Conservation (phyloP, 2,113 vertebrate genomes). For the Hippocampus mohnikei region DNA sequence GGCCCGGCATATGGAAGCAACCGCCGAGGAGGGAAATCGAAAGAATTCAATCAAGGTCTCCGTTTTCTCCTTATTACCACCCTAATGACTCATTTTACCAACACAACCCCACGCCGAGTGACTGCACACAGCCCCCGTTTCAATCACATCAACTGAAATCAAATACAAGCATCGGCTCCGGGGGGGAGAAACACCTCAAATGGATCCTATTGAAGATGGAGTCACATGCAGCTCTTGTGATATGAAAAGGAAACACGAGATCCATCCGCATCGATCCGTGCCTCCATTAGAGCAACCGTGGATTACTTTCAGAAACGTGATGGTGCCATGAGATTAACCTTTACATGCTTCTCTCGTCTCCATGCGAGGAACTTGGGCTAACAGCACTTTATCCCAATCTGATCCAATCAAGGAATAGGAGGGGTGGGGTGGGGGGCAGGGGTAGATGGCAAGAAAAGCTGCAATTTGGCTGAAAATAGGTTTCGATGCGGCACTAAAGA, state of each 20-base stretch:
- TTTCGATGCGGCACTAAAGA: conserved; percentile 24
- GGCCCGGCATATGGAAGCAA: conserved; percentile 9
- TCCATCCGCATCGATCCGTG: conserved; percentile 56
- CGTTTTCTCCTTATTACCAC: conserved; percentile 29
- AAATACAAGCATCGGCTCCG: conserved; percentile 29
- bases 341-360: not conserved
- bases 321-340: conserved; percentile 42
- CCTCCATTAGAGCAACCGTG: conserved; percentile 52
- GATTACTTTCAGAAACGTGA: conserved; percentile 58
- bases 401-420: not conserved
- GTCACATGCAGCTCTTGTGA: conserved; percentile 48
- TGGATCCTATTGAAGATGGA: conserved; percentile 34
- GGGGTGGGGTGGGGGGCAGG: not conserved
- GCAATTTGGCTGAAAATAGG: conserved; percentile 52
- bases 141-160: conserved; percentile 53
- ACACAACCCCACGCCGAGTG: conserved; percentile 15
- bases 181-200: conserved; percentile 22
- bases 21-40: conserved; percentile 1
- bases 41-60: conserved; percentile 39
- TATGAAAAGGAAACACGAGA: conserved; percentile 63
- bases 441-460: conserved; percentile 21
- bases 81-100: conserved; percentile 45
- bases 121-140: conserved; percentile 25
- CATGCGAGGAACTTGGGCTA: not conserved
- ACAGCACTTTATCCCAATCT: not conserved